A percentile compares a stretch with the other conserved stretches of the same genome.
Evolutionary conservation across 2,797 vertebrate species (phyloP).

Genomic region (Pangasius macronema): DNA sequence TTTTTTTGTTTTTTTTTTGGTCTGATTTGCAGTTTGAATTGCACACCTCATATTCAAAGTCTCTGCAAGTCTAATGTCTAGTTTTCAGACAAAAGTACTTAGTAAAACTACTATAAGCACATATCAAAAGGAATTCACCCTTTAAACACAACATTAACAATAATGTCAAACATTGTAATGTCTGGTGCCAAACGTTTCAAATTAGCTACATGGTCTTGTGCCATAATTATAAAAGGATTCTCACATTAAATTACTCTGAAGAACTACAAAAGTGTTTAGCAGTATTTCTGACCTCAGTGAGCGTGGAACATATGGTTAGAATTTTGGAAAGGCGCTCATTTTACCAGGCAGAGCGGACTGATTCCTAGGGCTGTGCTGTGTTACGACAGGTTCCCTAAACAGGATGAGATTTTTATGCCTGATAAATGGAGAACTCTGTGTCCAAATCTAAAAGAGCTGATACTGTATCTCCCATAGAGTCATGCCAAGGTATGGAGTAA

Average conservation of each 20-base stretch:
- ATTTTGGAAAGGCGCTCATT: slow-evolving; percentile 66
- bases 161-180: slow-evolving; percentile 18
- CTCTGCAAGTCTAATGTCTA: slow-evolving; percentile 45
- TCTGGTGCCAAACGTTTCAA: slow-evolving; percentile 23
- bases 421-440: slow-evolving; percentile 57
- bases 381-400: slow-evolving; percentile 60
- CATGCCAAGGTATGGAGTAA: slow-evolving; percentile 56
- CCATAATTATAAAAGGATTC: slow-evolving; percentile 29
- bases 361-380: slow-evolving; percentile 47
- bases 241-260: slow-evolving; percentile 34
- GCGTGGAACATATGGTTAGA: slow-evolving; percentile 71
- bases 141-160: slow-evolving; percentile 26
- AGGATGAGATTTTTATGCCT: slow-evolving; percentile 59
- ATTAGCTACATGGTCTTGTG: slow-evolving; percentile 30
- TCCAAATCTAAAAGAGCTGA: slow-evolving; percentile 56
- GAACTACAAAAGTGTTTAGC: slow-evolving; percentile 71
- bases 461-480: slow-evolving; percentile 60
- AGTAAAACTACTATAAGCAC: background rate
- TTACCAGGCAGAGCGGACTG: slow-evolving; percentile 61
- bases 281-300: slow-evolving; percentile 71
- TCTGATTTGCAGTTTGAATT: slow-evolving; percentile 45
- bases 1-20: slow-evolving; percentile 40
- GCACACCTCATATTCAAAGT: slow-evolving; percentile 47
- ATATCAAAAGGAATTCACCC: slow-evolving; percentile 7
- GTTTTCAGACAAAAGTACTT: slow-evolving; percentile 28